Conservation (phyloP, 2,888 invertebrate species). For the Trachelus troglodyta region DNA sequence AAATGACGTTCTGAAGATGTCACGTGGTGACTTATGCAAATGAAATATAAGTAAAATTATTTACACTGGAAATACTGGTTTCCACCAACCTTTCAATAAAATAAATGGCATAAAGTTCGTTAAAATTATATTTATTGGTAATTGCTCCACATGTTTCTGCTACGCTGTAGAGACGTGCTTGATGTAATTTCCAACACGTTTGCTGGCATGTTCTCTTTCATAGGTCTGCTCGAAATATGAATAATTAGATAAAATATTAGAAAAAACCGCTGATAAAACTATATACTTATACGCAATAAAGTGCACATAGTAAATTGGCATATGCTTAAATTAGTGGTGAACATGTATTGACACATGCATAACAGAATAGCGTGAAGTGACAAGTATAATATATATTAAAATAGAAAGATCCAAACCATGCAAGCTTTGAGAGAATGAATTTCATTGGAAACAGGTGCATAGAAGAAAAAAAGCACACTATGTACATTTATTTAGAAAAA, state of each 20-base stretch:
- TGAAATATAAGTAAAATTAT: not conserved
- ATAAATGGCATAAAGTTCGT: not conserved
- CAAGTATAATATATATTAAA: not conserved
- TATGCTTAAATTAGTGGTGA: not conserved
- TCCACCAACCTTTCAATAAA: not conserved
- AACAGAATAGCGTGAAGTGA: not conserved
- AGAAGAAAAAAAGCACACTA: not conserved
- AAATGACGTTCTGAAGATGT: not conserved
- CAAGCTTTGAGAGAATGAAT: not conserved
- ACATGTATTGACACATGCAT: not conserved
- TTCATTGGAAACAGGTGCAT: not conserved
- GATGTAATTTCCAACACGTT: constrained; percentile 27
- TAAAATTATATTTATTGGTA: constrained; percentile 5
- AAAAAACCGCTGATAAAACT: not conserved
- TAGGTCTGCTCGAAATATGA: constrained; percentile 34
- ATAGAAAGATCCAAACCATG: not conserved
- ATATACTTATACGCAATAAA: not conserved
- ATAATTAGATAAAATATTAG: not conserved
- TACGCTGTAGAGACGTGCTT: constrained; percentile 8
- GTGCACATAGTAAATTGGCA: not conserved
- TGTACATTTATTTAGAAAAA: not conserved
- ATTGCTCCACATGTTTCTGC: constrained; percentile 17
- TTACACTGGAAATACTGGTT: not conserved
- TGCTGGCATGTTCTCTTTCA: constrained; percentile 41
- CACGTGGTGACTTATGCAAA: not conserved